phyloP scores from a whole-genome alignment of 1,140 invertebrate genomes.

The Heliconius hermathena region DNA sequence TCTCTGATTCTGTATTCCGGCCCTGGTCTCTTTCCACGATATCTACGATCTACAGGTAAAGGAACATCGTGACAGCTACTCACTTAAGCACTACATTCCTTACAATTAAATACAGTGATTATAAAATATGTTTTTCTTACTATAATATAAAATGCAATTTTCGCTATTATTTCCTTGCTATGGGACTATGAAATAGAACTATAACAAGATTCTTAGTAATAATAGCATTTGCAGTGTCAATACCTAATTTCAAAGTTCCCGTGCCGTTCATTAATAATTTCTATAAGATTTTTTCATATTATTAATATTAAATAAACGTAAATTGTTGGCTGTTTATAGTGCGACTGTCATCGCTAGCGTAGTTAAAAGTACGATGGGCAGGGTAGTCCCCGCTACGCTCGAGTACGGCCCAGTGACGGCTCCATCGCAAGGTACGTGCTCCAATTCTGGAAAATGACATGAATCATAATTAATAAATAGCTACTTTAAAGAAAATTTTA shows the following conservation, averaged over 20 bases:
- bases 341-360: constrained; percentile 67
- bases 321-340: constrained; percentile 52
- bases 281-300: constrained; percentile 11
- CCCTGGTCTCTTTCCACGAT: constrained; percentile 41
- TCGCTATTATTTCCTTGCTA: constrained; percentile 19
- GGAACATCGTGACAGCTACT: constrained; percentile 63
- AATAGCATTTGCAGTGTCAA: constrained; percentile 18
- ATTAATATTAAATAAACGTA: background rate
- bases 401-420: constrained; percentile 83
- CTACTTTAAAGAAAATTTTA: no score
- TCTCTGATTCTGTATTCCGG: background rate
- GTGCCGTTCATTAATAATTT: constrained; percentile 21
- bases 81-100: constrained; percentile 43
- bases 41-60: constrained; percentile 54
- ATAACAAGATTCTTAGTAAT: background rate
- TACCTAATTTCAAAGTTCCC: constrained; percentile 19
- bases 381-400: constrained; percentile 69
- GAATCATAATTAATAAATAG: background rate
- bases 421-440: constrained; percentile 82
- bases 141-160: constrained; percentile 14
- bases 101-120: constrained; percentile 40
- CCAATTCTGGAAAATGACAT: constrained; percentile 74
- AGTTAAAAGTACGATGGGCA: constrained; percentile 67
- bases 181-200: constrained; percentile 9
- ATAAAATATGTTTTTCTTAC: constrained; percentile 37